phyloP scores from a whole-genome alignment of 2,797 vertebrate genomes.

The Kryptolebias ocellatus region DNA sequence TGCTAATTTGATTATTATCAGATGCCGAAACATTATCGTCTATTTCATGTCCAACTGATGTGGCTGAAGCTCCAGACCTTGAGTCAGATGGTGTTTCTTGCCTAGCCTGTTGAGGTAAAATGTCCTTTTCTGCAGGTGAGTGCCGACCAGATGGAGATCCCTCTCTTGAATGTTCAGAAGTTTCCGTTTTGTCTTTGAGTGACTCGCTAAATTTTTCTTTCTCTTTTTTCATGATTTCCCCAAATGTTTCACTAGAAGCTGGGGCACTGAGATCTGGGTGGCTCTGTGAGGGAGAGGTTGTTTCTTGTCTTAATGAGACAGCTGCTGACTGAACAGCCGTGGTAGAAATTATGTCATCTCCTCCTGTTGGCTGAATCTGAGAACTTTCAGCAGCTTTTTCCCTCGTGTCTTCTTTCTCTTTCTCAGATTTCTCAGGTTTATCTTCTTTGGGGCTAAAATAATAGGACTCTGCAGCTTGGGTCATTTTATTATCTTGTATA shows the following conservation, averaged over 20 bases:
- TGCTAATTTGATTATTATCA: constrained; percentile 71
- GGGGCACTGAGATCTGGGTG: constrained; percentile 40
- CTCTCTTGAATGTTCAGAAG: constrained; percentile 55
- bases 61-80: constrained; percentile 40
- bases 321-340: constrained; percentile 79
- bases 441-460: constrained; percentile 76
- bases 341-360: constrained; percentile 62
- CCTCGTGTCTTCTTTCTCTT: constrained; percentile 67
- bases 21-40: constrained; percentile 81
- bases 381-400: constrained; percentile 29
- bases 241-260: constrained; percentile 23
- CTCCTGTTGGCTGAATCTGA: constrained; percentile 37
- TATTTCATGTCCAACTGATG: constrained; percentile 50
- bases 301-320: constrained; percentile 79
- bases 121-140: constrained; percentile 78
- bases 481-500: constrained; percentile 85
- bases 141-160: constrained; percentile 65
- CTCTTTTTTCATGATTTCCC: constrained; percentile 52
- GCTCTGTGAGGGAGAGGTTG: constrained; percentile 77
- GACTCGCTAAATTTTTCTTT: constrained; percentile 63
- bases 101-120: constrained; percentile 48
- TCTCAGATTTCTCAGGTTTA: constrained; percentile 79
- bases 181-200: constrained; percentile 64
- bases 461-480: constrained; percentile 61
- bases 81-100: constrained; percentile 50